phyloP scores from a whole-genome alignment of 1,140 invertebrate genomes.

The Atta cephalotes region DNA sequence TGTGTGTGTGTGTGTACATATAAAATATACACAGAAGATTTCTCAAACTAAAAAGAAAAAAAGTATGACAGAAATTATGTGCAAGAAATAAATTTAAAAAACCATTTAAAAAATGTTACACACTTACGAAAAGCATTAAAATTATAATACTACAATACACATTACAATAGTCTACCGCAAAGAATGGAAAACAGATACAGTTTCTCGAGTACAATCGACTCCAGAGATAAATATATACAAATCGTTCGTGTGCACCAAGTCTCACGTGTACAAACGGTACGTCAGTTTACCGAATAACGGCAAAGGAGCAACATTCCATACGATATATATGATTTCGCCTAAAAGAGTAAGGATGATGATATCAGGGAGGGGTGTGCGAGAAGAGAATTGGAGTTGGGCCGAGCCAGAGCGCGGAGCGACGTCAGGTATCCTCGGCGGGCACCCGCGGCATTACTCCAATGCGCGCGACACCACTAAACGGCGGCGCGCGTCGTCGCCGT shows the following conservation, averaged over 20 bases:
- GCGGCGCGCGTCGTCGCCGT: neutral
- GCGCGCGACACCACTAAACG: slow-evolving; percentile 12
- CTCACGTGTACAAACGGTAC: no score
- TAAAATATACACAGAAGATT: neutral
- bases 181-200: neutral
- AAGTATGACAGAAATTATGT: neutral
- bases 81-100: neutral
- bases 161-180: neutral
- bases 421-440: neutral
- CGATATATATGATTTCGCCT: neutral
- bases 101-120: neutral
- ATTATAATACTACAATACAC: neutral
- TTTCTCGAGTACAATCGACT: neutral
- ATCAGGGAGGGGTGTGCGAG: neutral
- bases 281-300: neutral
- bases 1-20: no score
- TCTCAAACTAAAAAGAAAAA: neutral
- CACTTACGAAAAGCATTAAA: neutral
- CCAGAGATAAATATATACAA: neutral
- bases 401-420: neutral
- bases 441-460: slow-evolving; percentile 1
- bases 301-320: neutral
- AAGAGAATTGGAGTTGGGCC: neutral
- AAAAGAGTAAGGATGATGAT: neutral
- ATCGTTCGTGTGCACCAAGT: neutral